Evolutionary conservation across 2,113 vertebrate species (phyloP), one percentile per base, ranked within the genome.

Genomic region (Acanthisitta chloris): DNA sequence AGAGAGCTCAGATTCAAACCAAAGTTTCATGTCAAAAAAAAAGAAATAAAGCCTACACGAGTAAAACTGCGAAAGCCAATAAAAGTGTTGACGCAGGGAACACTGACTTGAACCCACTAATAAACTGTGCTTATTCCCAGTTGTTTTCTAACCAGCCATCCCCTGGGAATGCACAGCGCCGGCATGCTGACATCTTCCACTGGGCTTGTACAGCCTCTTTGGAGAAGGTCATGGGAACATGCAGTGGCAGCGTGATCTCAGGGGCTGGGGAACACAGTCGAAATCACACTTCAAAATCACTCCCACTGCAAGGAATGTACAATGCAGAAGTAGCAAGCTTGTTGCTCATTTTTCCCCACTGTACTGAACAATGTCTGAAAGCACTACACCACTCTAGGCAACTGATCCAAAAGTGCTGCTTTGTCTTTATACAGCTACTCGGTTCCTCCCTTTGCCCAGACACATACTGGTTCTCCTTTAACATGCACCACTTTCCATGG

Each of bases 211-310:
- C 58, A 82, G 62, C 70, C 45, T 73, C 71, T 87, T n/a, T 0
- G 1, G 74, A 82, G 34, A 71, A 25, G 31, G 28, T 28, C 71
- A 57, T 4, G 8, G 52, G 71, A 81, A 91, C 33, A 57, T 2
- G 1, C 14, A 45, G 64, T 3, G 9, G 62, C 48, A 72, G 33
- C 5, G 51, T 15, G n/a, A 26, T 43, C 38, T 62, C 0, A 0
- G 42, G 21, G 40, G 5, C 36, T 3, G 31, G 10, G 26, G 23
- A 70, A 64, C 23, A 80, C 26, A 87, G 76, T 9, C 54, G 54
- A 19, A 0, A 61, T 19, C n/a, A 69, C 21, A 16, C 61, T 87
- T n/a, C 45, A 69, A 25, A 74, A 91, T 76, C 48, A 45, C 58
- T 62, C 58, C 48, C 49, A 45, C 31, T 40, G 31, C n/a, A 90